Conservation (phyloP, 2,888 invertebrate genomes). For the Tenthredo amoena region DNA sequence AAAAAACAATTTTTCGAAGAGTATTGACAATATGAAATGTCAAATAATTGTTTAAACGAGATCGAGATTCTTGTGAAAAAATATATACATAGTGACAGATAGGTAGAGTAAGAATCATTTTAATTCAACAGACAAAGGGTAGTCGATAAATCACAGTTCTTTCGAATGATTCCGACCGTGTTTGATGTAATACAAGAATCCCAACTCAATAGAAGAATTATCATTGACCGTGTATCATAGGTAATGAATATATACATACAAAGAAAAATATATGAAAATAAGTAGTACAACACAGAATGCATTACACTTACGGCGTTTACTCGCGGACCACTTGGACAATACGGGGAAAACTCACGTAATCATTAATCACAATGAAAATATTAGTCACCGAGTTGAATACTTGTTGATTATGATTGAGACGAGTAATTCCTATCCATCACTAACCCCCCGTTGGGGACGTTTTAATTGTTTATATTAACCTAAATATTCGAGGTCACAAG, state of each 20-base stretch:
- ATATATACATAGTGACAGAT: background rate
- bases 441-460: background rate
- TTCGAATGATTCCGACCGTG: background rate
- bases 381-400: constrained; percentile 50
- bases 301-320: constrained; percentile 41
- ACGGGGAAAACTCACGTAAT: constrained; percentile 37
- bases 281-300: background rate
- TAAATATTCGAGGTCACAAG: constrained; percentile 1
- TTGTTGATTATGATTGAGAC: constrained; percentile 12
- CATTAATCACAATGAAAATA: constrained; percentile 46
- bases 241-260: background rate
- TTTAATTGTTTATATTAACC: constrained; percentile 5
- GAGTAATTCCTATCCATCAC: constrained; percentile 23
- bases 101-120: background rate
- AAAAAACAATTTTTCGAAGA: background rate
- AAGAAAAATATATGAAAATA: background rate
- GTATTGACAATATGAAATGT: background rate
- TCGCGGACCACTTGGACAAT: background rate
- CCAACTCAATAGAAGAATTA: background rate
- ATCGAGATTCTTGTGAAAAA: background rate
- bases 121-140: constrained; percentile 11
- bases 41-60: background rate
- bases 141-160: background rate
- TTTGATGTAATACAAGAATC: background rate
- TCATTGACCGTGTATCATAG: background rate